Evolutionary conservation across 1,140 invertebrate genomes (phyloP).

Genomic region (Conopomorpha cramerella): DNA sequence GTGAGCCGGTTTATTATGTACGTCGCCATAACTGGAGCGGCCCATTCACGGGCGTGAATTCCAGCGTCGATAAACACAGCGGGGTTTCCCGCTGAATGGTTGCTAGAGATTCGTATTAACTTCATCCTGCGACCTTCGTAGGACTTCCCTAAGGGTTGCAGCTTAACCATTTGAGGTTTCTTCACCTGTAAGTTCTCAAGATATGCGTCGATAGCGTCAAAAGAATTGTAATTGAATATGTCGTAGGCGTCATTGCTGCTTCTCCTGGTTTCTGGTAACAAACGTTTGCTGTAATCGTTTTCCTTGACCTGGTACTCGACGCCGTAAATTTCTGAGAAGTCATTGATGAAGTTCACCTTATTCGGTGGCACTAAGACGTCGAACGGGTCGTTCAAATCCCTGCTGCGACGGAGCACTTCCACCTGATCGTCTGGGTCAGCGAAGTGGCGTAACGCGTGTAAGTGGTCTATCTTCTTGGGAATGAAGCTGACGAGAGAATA

Average conservation of each 20-base stretch:
- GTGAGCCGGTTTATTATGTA: constrained; percentile 58
- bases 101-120: constrained; percentile 10
- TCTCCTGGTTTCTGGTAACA: too few species aligned
- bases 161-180: constrained; percentile 28
- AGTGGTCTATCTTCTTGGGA: too few species aligned
- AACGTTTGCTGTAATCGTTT: neutral
- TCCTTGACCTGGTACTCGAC: neutral
- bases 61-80: constrained; percentile 4
- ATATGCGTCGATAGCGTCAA: too few species aligned
- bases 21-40: constrained; percentile 61
- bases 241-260: too few species aligned
- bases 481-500: too few species aligned
- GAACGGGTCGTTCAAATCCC: neutral
- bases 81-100: neutral
- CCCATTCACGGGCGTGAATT: constrained; percentile 68
- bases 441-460: too few species aligned
- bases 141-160: constrained; percentile 48
- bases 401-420: neutral
- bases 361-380: constrained; percentile 1
- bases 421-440: neutral
- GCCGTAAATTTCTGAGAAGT: neutral
- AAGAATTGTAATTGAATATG: too few species aligned
- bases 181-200: too few species aligned
- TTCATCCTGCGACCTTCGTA: constrained; percentile 51
- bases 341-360: neutral